Base-by-base conservation (phyloP, 2,888 invertebrate genomes). In the Caenorhabditis uteleia region DNA sequence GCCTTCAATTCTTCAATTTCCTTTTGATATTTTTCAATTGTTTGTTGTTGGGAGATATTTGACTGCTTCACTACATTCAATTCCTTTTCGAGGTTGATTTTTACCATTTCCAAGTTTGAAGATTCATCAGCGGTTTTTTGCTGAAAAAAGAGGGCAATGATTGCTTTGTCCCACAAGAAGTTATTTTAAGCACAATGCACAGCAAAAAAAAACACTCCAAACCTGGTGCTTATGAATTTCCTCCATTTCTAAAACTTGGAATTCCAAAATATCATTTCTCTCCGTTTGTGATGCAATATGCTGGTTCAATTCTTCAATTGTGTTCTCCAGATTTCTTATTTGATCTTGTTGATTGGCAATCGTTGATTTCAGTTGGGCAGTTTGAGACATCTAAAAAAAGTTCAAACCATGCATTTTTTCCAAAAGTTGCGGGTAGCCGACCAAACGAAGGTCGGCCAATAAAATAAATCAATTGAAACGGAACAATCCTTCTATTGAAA, bases 181-280 rank as follows among this genome's bases (percentile, higher is more conserved):
- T n/a, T n/a, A n/a, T n/a, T n/a, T n/a, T n/a, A n/a, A n/a, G n/a
- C n/a, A n/a, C n/a, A n/a, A n/a, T n/a, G n/a, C n/a, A n/a, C n/a
- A n/a, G n/a, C n/a, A n/a, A 43, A 36, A 16, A 3, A 42, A 34
- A 36, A 39, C 34, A 40, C 45, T 25, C 34, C 51, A 59, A 59
- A 59, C 56, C 62, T 62, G 62, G 34, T 46, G 46, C 40, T 57
- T 62, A 14, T 49, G 66, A 29, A 46, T 64, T 38, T 68, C 51
- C 39, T 69, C 61, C 70, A 77, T 58, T 51, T 78, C 78, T 33
- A 77, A 59, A 23, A 77, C 58, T 64, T 82, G 81, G 49, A 81
- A 81, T 53, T 81, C 81, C 34, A 82, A 70, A 16, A 82, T 65
- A 36, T 81, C 81, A 54, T 77, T 77, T 46, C 70, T 61, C 25